phyloP scores from a whole-genome alignment of 2,888 invertebrate species.

The Apeira syringaria region DNA sequence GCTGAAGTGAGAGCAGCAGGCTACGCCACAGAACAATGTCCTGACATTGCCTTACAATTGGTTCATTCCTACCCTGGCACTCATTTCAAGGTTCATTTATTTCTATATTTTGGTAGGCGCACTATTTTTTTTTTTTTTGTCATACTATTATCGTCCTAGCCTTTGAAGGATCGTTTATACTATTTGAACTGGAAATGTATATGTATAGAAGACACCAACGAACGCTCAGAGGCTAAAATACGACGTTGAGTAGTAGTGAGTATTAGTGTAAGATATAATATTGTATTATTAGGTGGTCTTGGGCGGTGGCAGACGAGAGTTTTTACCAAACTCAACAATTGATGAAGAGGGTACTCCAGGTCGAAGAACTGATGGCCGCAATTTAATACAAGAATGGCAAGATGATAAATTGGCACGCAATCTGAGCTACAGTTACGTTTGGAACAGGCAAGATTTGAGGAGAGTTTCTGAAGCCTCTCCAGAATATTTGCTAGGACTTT shows the following conservation, averaged over 20 bases:
- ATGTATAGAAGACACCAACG: too few relatives aligned
- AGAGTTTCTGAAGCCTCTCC: background rate
- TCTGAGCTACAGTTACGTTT: background rate
- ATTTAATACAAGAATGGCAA: background rate
- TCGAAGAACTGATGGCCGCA: background rate
- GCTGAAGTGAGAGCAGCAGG: background rate
- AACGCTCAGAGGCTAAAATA: too few relatives aligned
- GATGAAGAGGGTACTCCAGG: background rate
- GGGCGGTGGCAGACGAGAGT: background rate
- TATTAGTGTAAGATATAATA: too few relatives aligned
- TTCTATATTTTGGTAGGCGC: too few relatives aligned
- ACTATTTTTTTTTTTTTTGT: too few relatives aligned
- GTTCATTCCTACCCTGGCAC: background rate
- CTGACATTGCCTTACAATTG: background rate
- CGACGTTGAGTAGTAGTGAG: too few relatives aligned
- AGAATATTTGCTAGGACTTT: background rate
- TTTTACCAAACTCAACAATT: background rate
- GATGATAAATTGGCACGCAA: background rate
- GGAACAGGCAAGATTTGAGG: background rate
- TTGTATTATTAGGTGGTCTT: background rate
- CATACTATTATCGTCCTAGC: too few relatives aligned
- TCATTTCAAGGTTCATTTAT: background rate
- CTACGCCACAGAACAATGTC: background rate
- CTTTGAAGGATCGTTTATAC: too few relatives aligned
- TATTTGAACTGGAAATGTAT: too few relatives aligned